These are phyloP conservation scores for Tineola bisselliella DNA, from an alignment of 2,888 invertebrate species.

Conservation along the genomic window DNA sequence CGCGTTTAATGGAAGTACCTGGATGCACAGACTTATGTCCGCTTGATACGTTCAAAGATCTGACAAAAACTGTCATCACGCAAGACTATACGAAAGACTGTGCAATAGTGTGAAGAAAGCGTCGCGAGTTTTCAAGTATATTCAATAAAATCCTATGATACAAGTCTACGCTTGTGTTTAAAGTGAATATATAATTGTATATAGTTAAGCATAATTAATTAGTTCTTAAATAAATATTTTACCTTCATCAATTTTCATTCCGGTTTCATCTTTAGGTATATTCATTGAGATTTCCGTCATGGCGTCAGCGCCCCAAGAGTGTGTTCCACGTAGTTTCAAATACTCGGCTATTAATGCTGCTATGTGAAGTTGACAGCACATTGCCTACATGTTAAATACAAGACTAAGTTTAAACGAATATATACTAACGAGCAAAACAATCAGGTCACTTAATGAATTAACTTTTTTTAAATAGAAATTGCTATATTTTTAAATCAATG, in stretches of 20 bases:
- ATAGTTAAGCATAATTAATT: neutral
- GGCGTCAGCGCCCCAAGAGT: constrained; percentile 86
- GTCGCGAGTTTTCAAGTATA: too few relatives aligned
- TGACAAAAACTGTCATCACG: constrained; percentile 54
- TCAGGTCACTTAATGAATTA: too few relatives aligned
- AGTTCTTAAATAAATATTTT: constrained; percentile 25
- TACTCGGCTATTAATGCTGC: constrained; percentile 96
- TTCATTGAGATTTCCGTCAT: constrained; percentile 87
- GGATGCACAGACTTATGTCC: constrained; percentile 64
- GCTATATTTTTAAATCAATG: too few relatives aligned
- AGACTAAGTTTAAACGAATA: too few relatives aligned
- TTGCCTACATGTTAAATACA: too few relatives aligned
- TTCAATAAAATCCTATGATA: too few relatives aligned
- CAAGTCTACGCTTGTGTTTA: too few relatives aligned
- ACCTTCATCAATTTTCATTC: constrained; percentile 84
- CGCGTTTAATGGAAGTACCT: constrained; percentile 60
- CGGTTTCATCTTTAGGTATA: constrained; percentile 86
- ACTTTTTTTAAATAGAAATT: too few relatives aligned
- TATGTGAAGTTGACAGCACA: constrained; percentile 94
- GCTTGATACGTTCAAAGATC: constrained; percentile 54
- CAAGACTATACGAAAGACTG: constrained; percentile 55
- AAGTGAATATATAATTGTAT: too few relatives aligned
- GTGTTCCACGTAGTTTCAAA: constrained; percentile 77
- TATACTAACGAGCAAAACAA: too few relatives aligned
- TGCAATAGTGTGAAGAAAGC: constrained; percentile 16